Base-by-base conservation (phyloP, 92 coral and sea anemone species). In the Bergia puertoricense region DNA sequence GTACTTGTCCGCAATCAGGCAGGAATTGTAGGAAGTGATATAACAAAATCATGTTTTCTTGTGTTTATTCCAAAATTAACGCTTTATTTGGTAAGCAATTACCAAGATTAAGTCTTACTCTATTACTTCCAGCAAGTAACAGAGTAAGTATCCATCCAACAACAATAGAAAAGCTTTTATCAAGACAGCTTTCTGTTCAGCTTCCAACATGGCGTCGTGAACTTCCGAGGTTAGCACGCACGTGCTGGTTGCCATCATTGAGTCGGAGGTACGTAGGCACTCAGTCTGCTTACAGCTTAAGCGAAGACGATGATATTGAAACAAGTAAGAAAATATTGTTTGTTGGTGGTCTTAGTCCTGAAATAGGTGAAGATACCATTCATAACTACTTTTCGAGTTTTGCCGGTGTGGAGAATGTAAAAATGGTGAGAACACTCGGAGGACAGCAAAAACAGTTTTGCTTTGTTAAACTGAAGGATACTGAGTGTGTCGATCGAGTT, bases 281-380 rank as follows among this genome's bases (percentile, higher is more conserved):
- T 16, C 87, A 71, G 18, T 20, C 87, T 46, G 87, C 40, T 22
- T 46, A 22, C 36, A 48, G 30, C 40, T 46, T 50, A 6, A 86
- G 77, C 10, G 85, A 74, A 45, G 86, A 83, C 42, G 88, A 81
- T 59, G 88, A 88, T 22, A 48, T 88, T 14, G 88, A 88, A 54
- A 68, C 73, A 30, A 81, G 85, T 20, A 79, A 59, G 9, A 88
- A 80, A 30, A 30, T 77, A 44, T 57, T 86, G 42, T 90, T 85
- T 79, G 77, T 90, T 30, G 89, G 92, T 65, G 88, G 86, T 76
- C 65, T 85, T 68, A 85, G 56, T 79, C 74, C 45, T 45, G 81
- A 90, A 86, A 77, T 69, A 57, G 18, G 23, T 18, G 86, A 90
- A 66, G 81, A 67, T 7, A 65, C 30, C 67, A 45, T 85, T 78